Evolutionary conservation across 1,140 invertebrate genomes (phyloP).

Genomic region (Cotesia typhae): DNA sequence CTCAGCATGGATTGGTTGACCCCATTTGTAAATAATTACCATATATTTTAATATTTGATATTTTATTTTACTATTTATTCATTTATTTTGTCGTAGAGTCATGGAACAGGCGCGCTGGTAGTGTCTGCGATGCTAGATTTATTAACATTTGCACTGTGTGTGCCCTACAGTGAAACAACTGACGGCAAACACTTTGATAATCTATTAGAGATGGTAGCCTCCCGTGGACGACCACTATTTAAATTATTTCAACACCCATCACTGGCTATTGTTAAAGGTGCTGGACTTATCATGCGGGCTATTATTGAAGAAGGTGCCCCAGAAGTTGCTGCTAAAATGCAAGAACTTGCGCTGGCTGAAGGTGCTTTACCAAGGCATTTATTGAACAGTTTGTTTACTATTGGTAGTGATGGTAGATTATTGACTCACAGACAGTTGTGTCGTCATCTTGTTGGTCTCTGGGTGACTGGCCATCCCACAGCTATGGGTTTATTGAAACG

Average conservation of each 20-base stretch:
- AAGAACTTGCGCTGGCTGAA: constrained; percentile 94
- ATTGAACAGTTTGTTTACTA: constrained; percentile 88
- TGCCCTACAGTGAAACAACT: constrained; percentile 99
- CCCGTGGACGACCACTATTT: constrained; percentile 89
- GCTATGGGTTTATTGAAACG: constrained; percentile 88
- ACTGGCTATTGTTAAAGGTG: constrained; percentile 96
- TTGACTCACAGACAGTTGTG: constrained; percentile 91
- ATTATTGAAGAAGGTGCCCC: constrained; percentile 96
- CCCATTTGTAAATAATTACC: background rate
- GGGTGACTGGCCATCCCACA: constrained; percentile 93
- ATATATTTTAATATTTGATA: background rate
- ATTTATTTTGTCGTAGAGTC: constrained; percentile 69
- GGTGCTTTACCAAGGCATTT: constrained; percentile 96
- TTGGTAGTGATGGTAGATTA: constrained; percentile 78
- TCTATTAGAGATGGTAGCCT: constrained; percentile 92
- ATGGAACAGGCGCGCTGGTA: constrained; percentile 81
- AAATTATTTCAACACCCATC: constrained; percentile 97
- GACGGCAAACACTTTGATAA: constrained; percentile 97
- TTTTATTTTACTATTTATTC: background rate
- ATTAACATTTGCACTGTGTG: constrained; percentile 97
- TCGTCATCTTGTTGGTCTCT: constrained; percentile 95
- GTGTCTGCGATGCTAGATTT: constrained; percentile 98
- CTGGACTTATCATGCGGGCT: constrained; percentile 95
- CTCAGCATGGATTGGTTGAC: background rate
- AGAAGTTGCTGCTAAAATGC: constrained; percentile 92